phyloP scores from a whole-genome alignment of 2,113 vertebrate genomes.

The Probosciger aterrimus region DNA sequence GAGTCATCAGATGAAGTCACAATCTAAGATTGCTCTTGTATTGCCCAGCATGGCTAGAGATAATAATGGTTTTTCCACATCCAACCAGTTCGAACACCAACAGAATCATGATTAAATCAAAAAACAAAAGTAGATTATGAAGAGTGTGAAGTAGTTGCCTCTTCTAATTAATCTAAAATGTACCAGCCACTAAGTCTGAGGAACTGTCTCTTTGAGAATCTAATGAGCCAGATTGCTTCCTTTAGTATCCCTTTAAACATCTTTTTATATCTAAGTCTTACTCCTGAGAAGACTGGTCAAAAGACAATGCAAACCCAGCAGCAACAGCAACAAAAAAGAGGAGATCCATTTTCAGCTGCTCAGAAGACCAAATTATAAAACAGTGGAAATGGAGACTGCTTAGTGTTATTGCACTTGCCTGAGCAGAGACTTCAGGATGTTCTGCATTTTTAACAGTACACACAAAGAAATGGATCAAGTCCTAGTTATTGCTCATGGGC shows the following conservation, averaged over 20 bases:
- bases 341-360: neutral
- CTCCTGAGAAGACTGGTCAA: neutral
- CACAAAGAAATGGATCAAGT: constrained; percentile 42
- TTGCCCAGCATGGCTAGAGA: neutral
- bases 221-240: neutral
- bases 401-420: neutral
- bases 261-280: neutral
- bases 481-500: constrained; percentile 13
- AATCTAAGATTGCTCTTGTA: neutral
- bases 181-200: neutral
- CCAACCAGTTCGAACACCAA: neutral
- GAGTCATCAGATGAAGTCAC: neutral
- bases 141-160: neutral
- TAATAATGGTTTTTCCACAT: neutral
- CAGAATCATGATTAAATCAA: neutral
- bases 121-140: neutral
- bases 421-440: neutral
- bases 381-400: neutral
- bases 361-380: neutral
- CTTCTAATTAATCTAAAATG: constrained; percentile 2
- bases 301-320: neutral
- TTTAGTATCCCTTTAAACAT: neutral
- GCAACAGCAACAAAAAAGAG: neutral
- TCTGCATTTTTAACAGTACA: constrained; percentile 21
- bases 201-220: neutral